phyloP scores from a whole-genome alignment of 2,888 invertebrate genomes.

The Vandiemenella viatica region DNA sequence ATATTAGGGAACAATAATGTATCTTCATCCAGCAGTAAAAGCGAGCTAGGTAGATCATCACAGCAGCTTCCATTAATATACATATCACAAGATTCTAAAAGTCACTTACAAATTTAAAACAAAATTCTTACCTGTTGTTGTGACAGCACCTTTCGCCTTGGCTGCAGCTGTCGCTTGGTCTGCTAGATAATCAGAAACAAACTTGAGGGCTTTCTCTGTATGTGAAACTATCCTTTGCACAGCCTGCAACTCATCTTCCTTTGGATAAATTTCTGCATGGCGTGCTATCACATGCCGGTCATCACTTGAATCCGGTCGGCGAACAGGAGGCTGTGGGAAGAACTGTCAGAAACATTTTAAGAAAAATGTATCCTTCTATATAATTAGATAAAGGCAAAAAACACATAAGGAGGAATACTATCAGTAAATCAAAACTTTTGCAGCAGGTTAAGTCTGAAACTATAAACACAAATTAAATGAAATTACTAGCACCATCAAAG shows the following conservation, averaged over 20 bases:
- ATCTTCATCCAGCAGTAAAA: too few species aligned
- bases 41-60: slow-evolving; percentile 8
- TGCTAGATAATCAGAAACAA: slow-evolving; percentile 78
- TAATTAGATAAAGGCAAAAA: too few species aligned
- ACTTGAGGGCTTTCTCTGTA: slow-evolving; percentile 85
- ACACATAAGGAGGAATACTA: too few species aligned
- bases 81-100: too few species aligned
- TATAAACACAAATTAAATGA: too few species aligned
- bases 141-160: slow-evolving; percentile 6
- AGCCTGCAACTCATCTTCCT: slow-evolving; percentile 71
- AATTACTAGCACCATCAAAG: too few species aligned
- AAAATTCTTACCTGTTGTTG: slow-evolving; percentile 2
- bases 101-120: too few species aligned
- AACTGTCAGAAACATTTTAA: slow-evolving; percentile 15
- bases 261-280: slow-evolving; percentile 87
- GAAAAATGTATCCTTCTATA: too few species aligned
- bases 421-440: too few species aligned
- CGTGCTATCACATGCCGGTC: slow-evolving; percentile 89
- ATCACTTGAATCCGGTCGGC: slow-evolving; percentile 84
- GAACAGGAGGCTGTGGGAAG: slow-evolving; percentile 38
- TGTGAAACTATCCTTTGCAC: slow-evolving; percentile 87
- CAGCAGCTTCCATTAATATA: neutral
- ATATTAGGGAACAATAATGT: too few species aligned
- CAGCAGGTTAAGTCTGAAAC: too few species aligned
- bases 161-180: slow-evolving; percentile 32